phyloP scores from a whole-genome alignment of 2,113 vertebrate species.

The Dascyllus trimaculatus region DNA sequence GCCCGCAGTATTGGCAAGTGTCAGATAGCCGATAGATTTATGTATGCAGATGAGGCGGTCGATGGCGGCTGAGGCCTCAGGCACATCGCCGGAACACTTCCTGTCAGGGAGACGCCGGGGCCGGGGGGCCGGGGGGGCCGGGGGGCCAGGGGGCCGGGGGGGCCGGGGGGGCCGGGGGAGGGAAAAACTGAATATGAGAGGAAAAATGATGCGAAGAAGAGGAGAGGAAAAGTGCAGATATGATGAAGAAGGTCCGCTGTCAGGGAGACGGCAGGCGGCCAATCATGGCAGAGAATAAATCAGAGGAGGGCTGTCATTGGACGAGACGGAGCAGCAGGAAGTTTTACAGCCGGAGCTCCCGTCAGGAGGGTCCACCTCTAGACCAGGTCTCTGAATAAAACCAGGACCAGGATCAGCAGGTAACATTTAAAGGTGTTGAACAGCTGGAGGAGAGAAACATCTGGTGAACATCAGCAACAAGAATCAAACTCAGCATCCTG shows the following conservation, averaged over 20 bases:
- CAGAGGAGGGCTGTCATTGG: slow-evolving; percentile 51
- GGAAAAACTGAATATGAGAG: slow-evolving; percentile 74
- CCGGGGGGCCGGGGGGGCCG: too few species aligned
- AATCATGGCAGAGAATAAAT: slow-evolving; percentile 66
- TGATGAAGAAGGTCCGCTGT: slow-evolving; percentile 71
- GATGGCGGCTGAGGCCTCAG: slow-evolving; percentile 71
- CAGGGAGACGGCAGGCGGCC: slow-evolving; percentile 61
- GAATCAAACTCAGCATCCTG: too few species aligned
- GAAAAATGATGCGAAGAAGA: slow-evolving; percentile 73
- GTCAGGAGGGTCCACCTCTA: too few species aligned
- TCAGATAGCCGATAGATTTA: slow-evolving; percentile 87
- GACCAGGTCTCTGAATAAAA: too few species aligned
- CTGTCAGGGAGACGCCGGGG: slow-evolving; percentile 81
- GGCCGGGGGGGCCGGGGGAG: slow-evolving; percentile 45
- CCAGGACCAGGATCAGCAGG: too few species aligned
- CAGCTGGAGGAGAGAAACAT: too few species aligned
- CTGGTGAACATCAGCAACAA: too few species aligned
- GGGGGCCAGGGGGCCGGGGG: too few species aligned
- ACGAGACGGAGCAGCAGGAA: slow-evolving; percentile 34
- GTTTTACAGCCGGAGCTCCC: slow-evolving; percentile 25
- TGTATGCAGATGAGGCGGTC: slow-evolving; percentile 83
- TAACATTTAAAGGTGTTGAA: too few species aligned
- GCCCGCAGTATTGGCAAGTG: slow-evolving; percentile 82
- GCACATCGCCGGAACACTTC: slow-evolving; percentile 69
- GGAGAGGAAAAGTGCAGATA: slow-evolving; percentile 66